A percentile compares a stretch with the other conserved stretches of the same genome.
These are phyloP conservation scores for Corapipo altera DNA, from an alignment of 2,113 vertebrate species.

Conservation along the genomic window DNA sequence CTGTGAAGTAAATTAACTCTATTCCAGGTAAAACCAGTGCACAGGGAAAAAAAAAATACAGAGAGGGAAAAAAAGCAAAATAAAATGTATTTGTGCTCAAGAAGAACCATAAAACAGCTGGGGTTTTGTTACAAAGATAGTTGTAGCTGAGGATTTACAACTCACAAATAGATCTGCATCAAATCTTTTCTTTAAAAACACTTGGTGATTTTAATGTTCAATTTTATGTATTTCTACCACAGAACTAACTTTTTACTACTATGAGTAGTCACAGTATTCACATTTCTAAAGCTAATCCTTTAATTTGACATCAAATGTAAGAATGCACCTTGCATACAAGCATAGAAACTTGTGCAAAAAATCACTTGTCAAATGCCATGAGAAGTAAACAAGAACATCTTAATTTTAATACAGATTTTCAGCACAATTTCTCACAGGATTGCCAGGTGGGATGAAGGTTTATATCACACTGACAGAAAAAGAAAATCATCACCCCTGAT, in stretches of 20 bases:
- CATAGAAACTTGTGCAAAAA: background rate
- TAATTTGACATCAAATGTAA: background rate
- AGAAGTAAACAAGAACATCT: background rate
- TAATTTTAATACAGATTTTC: background rate
- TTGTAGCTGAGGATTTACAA: background rate
- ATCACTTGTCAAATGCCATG: background rate
- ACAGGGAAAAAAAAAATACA: rapidly evolving
- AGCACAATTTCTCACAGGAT: background rate
- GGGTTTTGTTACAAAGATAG: background rate
- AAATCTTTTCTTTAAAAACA: background rate
- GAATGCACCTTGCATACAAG: background rate
- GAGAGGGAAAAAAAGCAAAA: background rate
- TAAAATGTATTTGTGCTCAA: background rate
- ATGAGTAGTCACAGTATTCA: background rate
- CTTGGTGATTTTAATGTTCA: background rate
- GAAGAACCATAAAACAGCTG: background rate
- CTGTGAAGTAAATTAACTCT: background rate
- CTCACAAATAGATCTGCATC: background rate
- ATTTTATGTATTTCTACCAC: background rate
- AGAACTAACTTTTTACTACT: background rate
- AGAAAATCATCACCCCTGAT: background rate
- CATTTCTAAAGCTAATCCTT: background rate
- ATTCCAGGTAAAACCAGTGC: background rate
- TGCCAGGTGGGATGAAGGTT: background rate
- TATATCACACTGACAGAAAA: background rate